These are phyloP conservation scores for Electrophaes corylata DNA, from an alignment of 2,888 invertebrate species.

Conservation along the genomic window DNA sequence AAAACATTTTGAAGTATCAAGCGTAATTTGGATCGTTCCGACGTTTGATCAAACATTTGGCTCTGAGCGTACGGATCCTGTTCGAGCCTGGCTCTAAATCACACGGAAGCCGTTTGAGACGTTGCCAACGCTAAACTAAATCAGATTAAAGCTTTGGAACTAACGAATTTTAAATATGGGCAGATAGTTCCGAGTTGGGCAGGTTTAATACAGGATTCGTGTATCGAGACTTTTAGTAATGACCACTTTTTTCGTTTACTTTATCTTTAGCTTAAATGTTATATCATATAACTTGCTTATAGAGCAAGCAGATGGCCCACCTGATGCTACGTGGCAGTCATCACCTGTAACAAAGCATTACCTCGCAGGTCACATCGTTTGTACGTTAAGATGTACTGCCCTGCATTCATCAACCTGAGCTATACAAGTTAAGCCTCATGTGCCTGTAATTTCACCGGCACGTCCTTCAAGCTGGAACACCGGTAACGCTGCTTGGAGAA, in stretches of 20 bases:
- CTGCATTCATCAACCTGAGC: too few relatives aligned
- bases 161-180: conserved; percentile 69
- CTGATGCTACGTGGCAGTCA: too few relatives aligned
- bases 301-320: too few relatives aligned
- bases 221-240: not conserved
- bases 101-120: conserved; percentile 56
- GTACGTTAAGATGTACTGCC: too few relatives aligned
- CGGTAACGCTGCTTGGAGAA: too few relatives aligned
- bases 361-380: too few relatives aligned
- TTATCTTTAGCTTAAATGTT: too few relatives aligned
- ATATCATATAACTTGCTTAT: too few relatives aligned
- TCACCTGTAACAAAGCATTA: too few relatives aligned
- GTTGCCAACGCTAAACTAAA: conserved; percentile 59
- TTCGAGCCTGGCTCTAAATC: conserved; percentile 45
- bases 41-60: conserved; percentile 40
- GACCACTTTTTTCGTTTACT: not conserved
- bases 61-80: conserved; percentile 23
- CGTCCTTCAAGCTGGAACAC: too few relatives aligned
- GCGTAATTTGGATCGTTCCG: conserved; percentile 22
- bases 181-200: conserved; percentile 51
- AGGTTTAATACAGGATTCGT: conserved; percentile 32
- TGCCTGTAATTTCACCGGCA: too few relatives aligned
- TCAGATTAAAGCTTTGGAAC: conserved; percentile 51
- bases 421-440: too few relatives aligned
- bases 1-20: conserved; percentile 7